phyloP scores from a whole-genome alignment of 2,888 invertebrate genomes.

The Bombylius major region DNA sequence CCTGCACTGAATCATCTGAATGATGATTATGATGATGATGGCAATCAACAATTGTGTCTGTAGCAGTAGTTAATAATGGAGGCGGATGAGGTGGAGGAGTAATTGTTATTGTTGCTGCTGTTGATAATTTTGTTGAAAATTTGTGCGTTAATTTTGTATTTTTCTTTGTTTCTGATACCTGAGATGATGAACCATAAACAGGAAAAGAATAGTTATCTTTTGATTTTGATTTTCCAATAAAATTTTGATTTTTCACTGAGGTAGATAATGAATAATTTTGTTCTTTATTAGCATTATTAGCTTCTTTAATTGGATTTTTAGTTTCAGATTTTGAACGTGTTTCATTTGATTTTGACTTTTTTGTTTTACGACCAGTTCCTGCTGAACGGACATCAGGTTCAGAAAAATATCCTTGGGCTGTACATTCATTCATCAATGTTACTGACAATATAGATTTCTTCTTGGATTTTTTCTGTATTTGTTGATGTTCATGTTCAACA shows the following conservation, averaged over 20 bases:
- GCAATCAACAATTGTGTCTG: too few species aligned
- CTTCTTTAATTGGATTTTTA: constrained; percentile 26
- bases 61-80: too few species aligned
- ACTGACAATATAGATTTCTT: too few species aligned
- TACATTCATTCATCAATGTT: not conserved
- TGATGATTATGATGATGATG: too few species aligned
- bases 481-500: too few species aligned
- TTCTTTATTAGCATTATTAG: not conserved
- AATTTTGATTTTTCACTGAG: not conserved
- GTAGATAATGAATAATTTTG: not conserved
- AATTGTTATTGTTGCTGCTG: not conserved
- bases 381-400: constrained; percentile 30
- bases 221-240: not conserved
- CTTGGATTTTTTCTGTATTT: too few species aligned
- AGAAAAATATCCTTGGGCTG: constrained; percentile 32
- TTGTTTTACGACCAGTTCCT: constrained; percentile 13
- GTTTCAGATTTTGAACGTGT: constrained; percentile 38
- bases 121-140: not conserved
- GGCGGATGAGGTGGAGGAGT: too few species aligned
- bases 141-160: not conserved
- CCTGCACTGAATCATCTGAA: not conserved
- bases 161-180: not conserved
- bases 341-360: constrained; percentile 17
- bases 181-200: not conserved
- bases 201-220: not conserved